Conservation (phyloP, 2,113 vertebrate species). For the Myanophis thanlyinensis region DNA sequence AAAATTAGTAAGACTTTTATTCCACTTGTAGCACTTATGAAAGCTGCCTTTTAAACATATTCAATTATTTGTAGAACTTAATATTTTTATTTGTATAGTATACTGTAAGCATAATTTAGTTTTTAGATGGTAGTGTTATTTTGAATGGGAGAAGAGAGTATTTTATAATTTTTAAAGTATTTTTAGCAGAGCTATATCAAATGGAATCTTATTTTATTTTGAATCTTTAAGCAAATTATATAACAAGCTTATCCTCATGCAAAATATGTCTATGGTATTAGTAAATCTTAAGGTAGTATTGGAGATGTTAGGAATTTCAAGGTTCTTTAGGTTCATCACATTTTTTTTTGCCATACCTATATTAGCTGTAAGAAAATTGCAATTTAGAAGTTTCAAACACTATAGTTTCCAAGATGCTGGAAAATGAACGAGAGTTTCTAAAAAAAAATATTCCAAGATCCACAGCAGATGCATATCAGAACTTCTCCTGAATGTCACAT, state of each 20-base stretch:
- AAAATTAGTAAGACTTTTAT: not conserved
- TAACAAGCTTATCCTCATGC: not conserved
- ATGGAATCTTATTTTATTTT: not conserved
- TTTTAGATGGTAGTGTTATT: not conserved
- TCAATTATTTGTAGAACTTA: not conserved
- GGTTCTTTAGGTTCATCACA: not conserved
- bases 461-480: slow-evolving; percentile 1
- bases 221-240: not conserved
- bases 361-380: not conserved
- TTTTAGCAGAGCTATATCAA: not conserved
- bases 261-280: not conserved
- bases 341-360: not conserved
- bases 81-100: not conserved
- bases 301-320: not conserved
- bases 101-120: not conserved
- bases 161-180: not conserved
- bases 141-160: not conserved
- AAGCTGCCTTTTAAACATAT: not conserved
- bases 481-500: slow-evolving; percentile 20
- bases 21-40: not conserved
- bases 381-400: not conserved
- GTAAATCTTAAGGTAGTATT: not conserved
- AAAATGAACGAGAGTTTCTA: not conserved
- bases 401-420: not conserved
- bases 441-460: slow-evolving; percentile 17